phyloP scores from a whole-genome alignment of 2,113 vertebrate genomes.

The Microcebus jonahi region DNA sequence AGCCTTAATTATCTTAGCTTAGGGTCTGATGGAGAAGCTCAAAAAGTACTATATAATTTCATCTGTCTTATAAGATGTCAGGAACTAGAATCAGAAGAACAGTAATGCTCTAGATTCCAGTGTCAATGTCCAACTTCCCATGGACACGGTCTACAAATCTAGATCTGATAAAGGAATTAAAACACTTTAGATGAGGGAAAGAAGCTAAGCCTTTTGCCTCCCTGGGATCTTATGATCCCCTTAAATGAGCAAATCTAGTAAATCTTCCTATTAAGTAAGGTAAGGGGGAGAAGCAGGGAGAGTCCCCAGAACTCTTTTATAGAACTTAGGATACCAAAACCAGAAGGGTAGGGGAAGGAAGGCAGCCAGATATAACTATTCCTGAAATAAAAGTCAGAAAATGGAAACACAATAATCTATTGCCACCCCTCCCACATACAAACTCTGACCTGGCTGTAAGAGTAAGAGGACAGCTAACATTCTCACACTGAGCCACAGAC shows the following conservation, averaged over 20 bases:
- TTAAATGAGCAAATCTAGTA: neutral
- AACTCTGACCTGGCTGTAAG: neutral
- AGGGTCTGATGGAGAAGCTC: neutral
- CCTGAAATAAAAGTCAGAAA: slow-evolving; percentile 27
- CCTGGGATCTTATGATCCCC: neutral
- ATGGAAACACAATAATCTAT: neutral
- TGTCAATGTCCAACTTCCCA: neutral
- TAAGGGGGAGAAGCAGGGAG: neutral
- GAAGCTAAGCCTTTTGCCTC: neutral
- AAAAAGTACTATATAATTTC: neutral
- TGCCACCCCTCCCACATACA: neutral
- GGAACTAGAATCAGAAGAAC: neutral
- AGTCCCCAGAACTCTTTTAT: neutral
- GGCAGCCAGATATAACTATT: neutral
- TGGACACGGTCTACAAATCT: neutral
- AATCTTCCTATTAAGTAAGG: neutral
- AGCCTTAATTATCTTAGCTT: neutral
- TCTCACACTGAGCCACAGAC: neutral
- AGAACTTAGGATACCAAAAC: neutral
- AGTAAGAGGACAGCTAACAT: neutral
- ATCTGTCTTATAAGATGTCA: neutral
- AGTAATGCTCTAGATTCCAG: neutral
- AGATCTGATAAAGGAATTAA: neutral
- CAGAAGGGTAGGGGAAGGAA: neutral
- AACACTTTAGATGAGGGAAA: neutral